Conservation (phyloP, 2,797 vertebrate genomes). For the Sebastolobus altivelis region DNA sequence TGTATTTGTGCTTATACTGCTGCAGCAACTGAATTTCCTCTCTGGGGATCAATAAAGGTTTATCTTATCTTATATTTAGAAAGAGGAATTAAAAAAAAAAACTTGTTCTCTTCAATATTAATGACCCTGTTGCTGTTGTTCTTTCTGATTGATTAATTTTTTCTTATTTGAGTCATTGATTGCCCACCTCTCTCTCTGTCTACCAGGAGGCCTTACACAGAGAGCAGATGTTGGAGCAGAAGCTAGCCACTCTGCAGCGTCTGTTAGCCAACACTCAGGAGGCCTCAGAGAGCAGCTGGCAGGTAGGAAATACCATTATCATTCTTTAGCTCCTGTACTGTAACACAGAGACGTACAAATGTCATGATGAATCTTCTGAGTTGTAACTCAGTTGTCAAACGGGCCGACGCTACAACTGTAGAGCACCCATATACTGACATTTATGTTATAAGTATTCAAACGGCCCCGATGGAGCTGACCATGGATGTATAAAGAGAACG, state of each 20-base stretch:
- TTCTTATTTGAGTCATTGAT: not conserved
- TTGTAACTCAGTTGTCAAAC: not conserved
- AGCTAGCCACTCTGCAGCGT: slow-evolving; percentile 97
- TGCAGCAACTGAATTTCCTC: not conserved
- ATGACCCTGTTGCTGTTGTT: not conserved
- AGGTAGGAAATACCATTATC: slow-evolving; percentile 83
- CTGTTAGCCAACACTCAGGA: slow-evolving; percentile 96
- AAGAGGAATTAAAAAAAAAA: not conserved
- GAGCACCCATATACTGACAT: too few species aligned
- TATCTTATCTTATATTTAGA: not conserved
- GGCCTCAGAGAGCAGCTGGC: slow-evolving; percentile 99
- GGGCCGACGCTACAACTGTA: too few species aligned
- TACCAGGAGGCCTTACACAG: slow-evolving; percentile 98
- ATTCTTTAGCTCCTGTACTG: too few species aligned
- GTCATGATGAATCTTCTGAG: not conserved
- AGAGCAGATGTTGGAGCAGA: slow-evolving; percentile 99
- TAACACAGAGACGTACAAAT: not conserved
- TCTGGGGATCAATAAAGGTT: not conserved
- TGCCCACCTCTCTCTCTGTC: not conserved
- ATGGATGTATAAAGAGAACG: too few species aligned
- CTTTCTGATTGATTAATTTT: not conserved
- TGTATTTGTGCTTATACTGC: not conserved
- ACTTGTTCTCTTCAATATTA: not conserved
- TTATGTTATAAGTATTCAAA: too few species aligned
- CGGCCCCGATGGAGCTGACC: too few species aligned